Conservation (phyloP, 2,888 invertebrate species). For the Gryllus longicercus region DNA sequence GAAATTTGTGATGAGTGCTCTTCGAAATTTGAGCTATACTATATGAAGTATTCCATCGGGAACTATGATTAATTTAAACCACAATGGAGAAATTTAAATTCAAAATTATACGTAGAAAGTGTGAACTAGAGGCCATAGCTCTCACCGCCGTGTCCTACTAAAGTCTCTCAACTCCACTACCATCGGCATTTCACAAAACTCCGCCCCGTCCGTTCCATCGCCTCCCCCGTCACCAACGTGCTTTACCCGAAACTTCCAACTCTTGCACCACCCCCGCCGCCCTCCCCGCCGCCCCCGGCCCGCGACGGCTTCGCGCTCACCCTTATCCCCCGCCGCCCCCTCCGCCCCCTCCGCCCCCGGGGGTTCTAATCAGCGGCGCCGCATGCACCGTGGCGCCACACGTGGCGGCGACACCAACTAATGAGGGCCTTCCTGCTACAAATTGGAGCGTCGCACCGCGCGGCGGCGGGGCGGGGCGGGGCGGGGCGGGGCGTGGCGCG, state of each 20-base stretch:
- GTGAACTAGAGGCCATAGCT: no score
- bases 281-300: neutral
- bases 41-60: no score
- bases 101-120: no score
- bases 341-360: slow-evolving; percentile 26
- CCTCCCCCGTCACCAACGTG: neutral
- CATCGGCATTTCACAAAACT: no score
- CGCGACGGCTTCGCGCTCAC: neutral
- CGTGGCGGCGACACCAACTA: slow-evolving; percentile 51
- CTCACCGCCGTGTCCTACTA: no score
- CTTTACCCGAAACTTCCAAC: no score
- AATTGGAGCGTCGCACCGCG: slow-evolving; percentile 43
- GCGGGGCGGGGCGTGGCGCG: neutral
- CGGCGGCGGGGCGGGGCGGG: neutral
- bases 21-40: no score
- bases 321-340: slow-evolving; percentile 22
- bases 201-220: neutral
- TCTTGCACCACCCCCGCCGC: no score
- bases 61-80: no score
- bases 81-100: no score
- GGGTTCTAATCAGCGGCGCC: slow-evolving; percentile 35
- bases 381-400: slow-evolving; percentile 42
- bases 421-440: slow-evolving; percentile 49
- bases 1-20: no score
- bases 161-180: no score